A percentile compares a stretch with the other conserved stretches of the same genome.
Evolutionary conservation across 2,113 vertebrate species (phyloP).

Genomic region (Nestor notabilis): DNA sequence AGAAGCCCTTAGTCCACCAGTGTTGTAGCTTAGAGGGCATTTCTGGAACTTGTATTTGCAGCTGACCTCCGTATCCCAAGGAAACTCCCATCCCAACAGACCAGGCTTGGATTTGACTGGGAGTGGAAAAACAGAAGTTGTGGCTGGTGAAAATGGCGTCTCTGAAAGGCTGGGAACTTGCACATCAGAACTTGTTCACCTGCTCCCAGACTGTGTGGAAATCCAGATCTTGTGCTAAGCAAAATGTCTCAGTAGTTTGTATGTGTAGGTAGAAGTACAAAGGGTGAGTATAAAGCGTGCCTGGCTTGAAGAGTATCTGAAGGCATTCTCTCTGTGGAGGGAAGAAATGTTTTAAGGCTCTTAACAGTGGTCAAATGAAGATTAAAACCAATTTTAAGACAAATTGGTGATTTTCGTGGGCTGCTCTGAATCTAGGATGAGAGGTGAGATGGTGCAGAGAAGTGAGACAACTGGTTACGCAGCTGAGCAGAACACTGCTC

Average conservation of each 20-base stretch:
- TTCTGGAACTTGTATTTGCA: neutral
- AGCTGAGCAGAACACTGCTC: neutral
- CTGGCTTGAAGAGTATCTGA: neutral
- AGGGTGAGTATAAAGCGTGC: neutral
- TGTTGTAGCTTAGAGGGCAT: neutral
- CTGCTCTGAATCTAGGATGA: neutral
- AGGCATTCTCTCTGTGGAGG: neutral
- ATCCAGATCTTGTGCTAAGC: neutral
- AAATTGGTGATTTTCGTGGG: neutral
- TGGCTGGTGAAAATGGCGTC: neutral
- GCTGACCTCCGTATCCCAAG: neutral
- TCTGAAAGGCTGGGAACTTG: neutral
- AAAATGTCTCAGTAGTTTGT: neutral
- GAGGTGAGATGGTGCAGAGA: neutral
- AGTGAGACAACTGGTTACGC: neutral
- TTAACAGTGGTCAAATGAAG: neutral
- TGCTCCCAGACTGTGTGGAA: neutral
- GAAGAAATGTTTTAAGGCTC: neutral
- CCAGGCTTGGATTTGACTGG: neutral
- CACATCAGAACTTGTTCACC: neutral
- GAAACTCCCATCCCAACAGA: neutral
- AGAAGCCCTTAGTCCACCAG: neutral
- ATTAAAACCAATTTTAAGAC: neutral
- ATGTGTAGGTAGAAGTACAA: neutral
- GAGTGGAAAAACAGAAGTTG: neutral